Percentiles rank a stretch among this genome's conserved stretches.
These are phyloP conservation scores for Tamandua tetradactyla DNA, from an alignment of 2,797 vertebrate species.

Conservation along the genomic window DNA sequence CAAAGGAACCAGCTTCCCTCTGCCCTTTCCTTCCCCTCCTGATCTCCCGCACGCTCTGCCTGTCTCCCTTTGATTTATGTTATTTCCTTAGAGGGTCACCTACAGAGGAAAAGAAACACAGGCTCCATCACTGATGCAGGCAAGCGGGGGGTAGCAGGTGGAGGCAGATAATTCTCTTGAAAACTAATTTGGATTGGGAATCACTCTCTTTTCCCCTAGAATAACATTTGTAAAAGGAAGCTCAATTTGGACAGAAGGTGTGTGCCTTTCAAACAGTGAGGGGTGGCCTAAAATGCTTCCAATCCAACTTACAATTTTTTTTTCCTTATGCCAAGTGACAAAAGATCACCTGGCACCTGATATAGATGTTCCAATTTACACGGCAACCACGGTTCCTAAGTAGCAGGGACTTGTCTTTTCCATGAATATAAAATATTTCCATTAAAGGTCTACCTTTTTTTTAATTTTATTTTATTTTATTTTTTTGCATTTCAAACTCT, in stretches of 20 bases:
- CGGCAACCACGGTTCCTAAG: conserved; percentile 13
- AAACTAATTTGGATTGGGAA: background rate
- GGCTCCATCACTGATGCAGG: background rate
- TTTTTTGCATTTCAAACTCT: conserved; percentile 64
- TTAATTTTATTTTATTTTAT: background rate
- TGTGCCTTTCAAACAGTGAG: background rate
- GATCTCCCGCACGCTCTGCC: background rate
- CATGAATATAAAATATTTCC: conserved; percentile 78
- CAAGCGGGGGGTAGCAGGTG: fast-evolving
- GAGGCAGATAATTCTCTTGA: too few relatives aligned
- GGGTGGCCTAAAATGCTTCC: background rate
- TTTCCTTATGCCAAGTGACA: background rate
- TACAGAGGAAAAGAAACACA: too few relatives aligned
- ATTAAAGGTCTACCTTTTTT: conserved; percentile 42
- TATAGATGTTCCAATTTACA: background rate
- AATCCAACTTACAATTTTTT: background rate
- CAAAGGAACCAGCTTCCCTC: background rate
- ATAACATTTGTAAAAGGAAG: background rate
- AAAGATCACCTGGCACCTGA: background rate
- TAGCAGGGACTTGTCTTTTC: conserved; percentile 56
- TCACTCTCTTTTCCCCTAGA: background rate
- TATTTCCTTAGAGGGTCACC: background rate
- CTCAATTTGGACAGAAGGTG: background rate
- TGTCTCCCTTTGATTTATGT: background rate
- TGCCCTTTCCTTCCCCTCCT: too few relatives aligned